These are phyloP conservation scores for Blera fallax DNA, from an alignment of 2,888 invertebrate genomes.

Conservation along the genomic window DNA sequence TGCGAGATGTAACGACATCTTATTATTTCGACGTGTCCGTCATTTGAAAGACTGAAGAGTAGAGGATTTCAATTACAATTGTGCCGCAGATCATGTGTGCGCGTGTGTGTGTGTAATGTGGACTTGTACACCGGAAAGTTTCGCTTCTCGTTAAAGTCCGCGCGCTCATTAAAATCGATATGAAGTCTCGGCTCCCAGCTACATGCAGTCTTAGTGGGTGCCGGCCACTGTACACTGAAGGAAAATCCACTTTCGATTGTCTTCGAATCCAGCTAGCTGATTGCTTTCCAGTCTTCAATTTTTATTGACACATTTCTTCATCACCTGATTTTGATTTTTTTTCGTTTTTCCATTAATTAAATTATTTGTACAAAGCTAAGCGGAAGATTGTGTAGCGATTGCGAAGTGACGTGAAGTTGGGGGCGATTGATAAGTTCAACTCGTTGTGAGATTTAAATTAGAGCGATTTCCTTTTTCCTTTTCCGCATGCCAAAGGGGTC, in stretches of 20 bases:
- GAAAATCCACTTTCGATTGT: conserved; percentile 70
- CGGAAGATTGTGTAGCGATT: conserved; percentile 32
- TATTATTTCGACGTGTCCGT: conserved; percentile 69
- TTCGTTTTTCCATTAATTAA: conserved; percentile 58
- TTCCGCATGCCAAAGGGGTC: conserved; percentile 64
- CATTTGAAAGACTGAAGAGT: conserved; percentile 66
- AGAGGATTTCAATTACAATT: conserved; percentile 66
- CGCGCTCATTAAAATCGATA: conserved; percentile 65
- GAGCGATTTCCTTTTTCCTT: conserved; percentile 16
- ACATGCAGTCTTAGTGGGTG: conserved; percentile 60
- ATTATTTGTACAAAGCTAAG: conserved; percentile 40
- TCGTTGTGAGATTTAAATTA: not conserved
- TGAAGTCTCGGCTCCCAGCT: conserved; percentile 21
- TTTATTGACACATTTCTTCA: conserved; percentile 72
- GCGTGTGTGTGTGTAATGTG: not conserved
- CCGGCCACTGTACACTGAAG: conserved; percentile 7
- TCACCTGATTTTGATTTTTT: conserved; percentile 56
- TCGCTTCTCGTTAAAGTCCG: conserved; percentile 66
- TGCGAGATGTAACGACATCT: conserved; percentile 61
- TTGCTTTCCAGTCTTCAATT: conserved; percentile 69
- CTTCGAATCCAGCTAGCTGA: conserved; percentile 26
- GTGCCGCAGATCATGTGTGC: conserved; percentile 65
- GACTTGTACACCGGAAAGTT: conserved; percentile 58
- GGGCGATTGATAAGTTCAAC: conserved; percentile 27
- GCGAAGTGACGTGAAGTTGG: not conserved